These are phyloP conservation scores for Verasper variegatus DNA, from an alignment of 2,113 vertebrate species.

Conservation along the genomic window DNA sequence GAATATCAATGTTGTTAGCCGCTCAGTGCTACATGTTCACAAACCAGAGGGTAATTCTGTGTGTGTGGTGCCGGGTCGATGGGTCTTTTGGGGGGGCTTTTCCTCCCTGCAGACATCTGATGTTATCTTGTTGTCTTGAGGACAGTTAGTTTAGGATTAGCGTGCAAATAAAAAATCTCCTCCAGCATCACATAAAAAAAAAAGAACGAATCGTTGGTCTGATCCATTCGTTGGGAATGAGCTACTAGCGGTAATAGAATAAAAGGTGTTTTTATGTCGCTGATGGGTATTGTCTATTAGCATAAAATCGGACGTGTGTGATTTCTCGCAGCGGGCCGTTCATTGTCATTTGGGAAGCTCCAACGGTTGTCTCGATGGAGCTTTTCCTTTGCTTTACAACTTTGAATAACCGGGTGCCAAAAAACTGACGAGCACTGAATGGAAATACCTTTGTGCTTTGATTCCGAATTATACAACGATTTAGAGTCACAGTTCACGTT, in stretches of 20 bases:
- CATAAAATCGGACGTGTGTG: constrained; percentile 5
- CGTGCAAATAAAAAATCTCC: neutral
- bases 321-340: neutral
- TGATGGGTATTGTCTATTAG: constrained; percentile 6
- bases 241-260: constrained; percentile 1
- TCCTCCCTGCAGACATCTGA: neutral
- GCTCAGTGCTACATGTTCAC: neutral
- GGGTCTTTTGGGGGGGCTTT: neutral
- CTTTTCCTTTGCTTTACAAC: constrained; percentile 16
- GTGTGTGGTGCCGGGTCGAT: neutral
- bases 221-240: constrained; percentile 16
- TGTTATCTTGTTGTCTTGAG: constrained; percentile 29
- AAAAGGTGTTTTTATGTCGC: constrained; percentile 10
- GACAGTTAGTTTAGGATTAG: constrained; percentile 9
- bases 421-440: constrained; percentile 3
- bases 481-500: neutral
- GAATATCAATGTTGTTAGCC: neutral
- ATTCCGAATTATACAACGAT: neutral
- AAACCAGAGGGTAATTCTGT: neutral
- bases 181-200: constrained; percentile 1
- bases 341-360: neutral
- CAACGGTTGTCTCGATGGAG: neutral
- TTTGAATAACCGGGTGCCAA: neutral
- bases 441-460: constrained; percentile 12
- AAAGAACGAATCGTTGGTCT: neutral